Conservation (phyloP, 2,797 vertebrate species). For the Buceros bicornis region DNA sequence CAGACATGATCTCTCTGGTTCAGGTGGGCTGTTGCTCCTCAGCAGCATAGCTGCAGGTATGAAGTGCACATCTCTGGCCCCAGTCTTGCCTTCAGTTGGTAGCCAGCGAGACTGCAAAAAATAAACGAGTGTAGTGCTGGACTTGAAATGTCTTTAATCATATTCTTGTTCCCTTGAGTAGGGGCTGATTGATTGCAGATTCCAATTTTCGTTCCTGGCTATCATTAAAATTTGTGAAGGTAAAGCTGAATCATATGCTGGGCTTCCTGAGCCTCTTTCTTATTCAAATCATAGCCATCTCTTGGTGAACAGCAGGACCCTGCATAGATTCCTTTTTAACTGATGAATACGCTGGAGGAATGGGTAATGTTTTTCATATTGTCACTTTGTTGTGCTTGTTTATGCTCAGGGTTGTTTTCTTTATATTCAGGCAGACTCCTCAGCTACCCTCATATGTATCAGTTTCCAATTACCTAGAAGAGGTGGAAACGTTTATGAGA, state of each 20-base stretch:
- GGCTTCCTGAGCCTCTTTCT: conserved; percentile 4
- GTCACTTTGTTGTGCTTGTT: conserved; percentile 27
- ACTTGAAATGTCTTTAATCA: conserved; percentile 30
- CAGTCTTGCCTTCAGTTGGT: not conserved
- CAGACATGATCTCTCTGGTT: not conserved
- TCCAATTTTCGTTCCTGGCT: conserved; percentile 30
- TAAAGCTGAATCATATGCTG: not conserved
- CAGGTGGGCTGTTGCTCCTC: not conserved
- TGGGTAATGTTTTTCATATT: conserved; percentile 14
- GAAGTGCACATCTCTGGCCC: not conserved
- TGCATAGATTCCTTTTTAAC: conserved; percentile 26
- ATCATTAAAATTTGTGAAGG: conserved; percentile 48
- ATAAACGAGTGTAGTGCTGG: not conserved
- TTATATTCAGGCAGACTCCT: conserved; percentile 24
- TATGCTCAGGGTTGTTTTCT: conserved; percentile 33
- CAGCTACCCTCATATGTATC: not conserved
- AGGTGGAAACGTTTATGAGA: not conserved
- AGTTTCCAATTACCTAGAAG: conserved; percentile 44
- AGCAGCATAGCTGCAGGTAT: not conserved
- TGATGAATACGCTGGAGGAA: not conserved
- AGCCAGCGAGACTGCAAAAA: not conserved
- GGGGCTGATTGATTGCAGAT: conserved; percentile 28
- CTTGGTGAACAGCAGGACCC: conserved; percentile 22
- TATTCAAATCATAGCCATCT: conserved; percentile 40
- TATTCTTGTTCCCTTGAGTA: conserved; percentile 27